These are phyloP conservation scores for Diaprepes abbreviatus DNA, from an alignment of 2,888 invertebrate species.

Conservation along the genomic window DNA sequence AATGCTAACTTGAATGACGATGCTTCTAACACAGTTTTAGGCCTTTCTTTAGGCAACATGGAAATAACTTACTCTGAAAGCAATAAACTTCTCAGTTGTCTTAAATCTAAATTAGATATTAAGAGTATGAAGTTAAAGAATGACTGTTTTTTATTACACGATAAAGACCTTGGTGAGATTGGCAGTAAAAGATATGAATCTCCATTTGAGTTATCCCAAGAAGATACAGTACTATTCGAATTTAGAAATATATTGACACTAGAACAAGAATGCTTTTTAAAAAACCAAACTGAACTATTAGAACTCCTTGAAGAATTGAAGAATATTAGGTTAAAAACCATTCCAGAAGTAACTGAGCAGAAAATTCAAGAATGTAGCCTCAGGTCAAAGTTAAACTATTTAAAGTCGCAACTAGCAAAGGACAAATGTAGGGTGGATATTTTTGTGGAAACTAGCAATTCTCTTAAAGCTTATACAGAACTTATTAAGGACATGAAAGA, in stretches of 20 bases:
- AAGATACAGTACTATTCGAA: slow-evolving; percentile 52
- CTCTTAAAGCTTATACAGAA: slow-evolving; percentile 65
- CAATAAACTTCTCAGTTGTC: slow-evolving; percentile 42
- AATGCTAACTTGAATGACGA: slow-evolving; percentile 30
- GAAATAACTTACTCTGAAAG: slow-evolving; percentile 63
- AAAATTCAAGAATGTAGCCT: slow-evolving; percentile 62
- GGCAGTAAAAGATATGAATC: slow-evolving; percentile 28
- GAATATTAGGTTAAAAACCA: slow-evolving; percentile 60
- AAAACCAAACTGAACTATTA: slow-evolving; percentile 59
- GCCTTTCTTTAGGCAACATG: slow-evolving; percentile 43
- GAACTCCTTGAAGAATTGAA: slow-evolving; percentile 63
- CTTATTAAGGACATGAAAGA: slow-evolving; percentile 64
- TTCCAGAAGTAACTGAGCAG: slow-evolving; percentile 60
- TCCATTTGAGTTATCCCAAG: slow-evolving; percentile 41
- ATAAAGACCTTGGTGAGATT: slow-evolving; percentile 52
- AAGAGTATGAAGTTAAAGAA: slow-evolving; percentile 58
- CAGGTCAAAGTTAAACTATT: slow-evolving; percentile 62
- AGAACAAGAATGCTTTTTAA: slow-evolving; percentile 62
- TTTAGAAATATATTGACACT: slow-evolving; percentile 63
- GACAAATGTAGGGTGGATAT: slow-evolving; percentile 61
- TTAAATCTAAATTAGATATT: slow-evolving; percentile 55
- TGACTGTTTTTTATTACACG: slow-evolving; percentile 46
- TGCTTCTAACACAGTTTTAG: slow-evolving; percentile 41
- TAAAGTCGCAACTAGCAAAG: slow-evolving; percentile 61
- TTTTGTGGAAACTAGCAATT: slow-evolving; percentile 66